A percentile compares a stretch with the other conserved stretches of the same genome.
These are phyloP conservation scores for zebrafish (Danio rerio) DNA, from an alignment of 2,113 vertebrate genomes.

Conservation along the genomic window DNA sequence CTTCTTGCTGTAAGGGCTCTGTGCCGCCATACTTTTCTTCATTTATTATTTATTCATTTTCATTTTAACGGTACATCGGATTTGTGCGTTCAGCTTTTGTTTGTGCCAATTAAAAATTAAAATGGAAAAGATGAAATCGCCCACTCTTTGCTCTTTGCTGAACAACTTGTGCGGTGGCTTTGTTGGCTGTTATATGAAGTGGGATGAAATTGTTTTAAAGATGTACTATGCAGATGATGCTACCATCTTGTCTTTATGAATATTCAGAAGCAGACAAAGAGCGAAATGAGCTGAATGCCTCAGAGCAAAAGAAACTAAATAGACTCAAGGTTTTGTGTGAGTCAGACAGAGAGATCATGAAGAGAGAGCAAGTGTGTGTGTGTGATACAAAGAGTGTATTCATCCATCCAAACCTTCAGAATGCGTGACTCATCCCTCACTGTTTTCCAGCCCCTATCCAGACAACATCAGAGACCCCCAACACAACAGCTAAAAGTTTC, in stretches of 20 bases:
- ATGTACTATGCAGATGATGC: background rate
- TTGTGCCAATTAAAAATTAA: too few species aligned
- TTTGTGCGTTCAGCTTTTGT: too few species aligned
- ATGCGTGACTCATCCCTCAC: conserved; percentile 5
- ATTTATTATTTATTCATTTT: too few species aligned
- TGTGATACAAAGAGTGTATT: conserved; percentile 67
- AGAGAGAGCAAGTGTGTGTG: conserved; percentile 42
- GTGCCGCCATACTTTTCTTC: too few species aligned
- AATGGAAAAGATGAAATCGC: too few species aligned
- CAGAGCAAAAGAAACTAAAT: background rate
- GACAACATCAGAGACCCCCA: background rate
- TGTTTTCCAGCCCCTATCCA: background rate
- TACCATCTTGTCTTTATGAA: background rate
- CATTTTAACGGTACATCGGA: too few species aligned
- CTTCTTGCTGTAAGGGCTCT: too few species aligned
- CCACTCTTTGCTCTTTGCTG: too few species aligned
- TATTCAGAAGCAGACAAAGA: conserved; percentile 1
- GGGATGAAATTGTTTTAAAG: background rate
- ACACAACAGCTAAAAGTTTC: background rate
- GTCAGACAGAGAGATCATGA: conserved; percentile 12
- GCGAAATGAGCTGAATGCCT: background rate
- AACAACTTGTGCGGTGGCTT: too few species aligned
- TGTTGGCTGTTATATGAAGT: background rate
- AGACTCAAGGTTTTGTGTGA: conserved; percentile 1
- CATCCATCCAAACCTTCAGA: background rate